Evolutionary conservation across 2,113 vertebrate genomes (phyloP).

Genomic region (Tauraco erythrolophus): DNA sequence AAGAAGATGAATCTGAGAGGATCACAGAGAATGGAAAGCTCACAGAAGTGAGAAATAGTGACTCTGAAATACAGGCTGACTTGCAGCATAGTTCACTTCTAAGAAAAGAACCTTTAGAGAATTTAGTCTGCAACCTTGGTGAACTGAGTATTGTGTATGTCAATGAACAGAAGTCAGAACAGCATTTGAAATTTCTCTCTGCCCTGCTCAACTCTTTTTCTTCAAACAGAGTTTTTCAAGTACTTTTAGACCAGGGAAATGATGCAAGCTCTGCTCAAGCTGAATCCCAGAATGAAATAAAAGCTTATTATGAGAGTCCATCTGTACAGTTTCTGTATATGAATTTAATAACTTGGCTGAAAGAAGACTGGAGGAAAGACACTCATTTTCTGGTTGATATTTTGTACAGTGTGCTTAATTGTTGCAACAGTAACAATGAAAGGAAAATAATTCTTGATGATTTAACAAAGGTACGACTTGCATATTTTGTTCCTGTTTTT

Average conservation of each 20-base stretch:
- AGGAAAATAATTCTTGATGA: slow-evolving; percentile 87
- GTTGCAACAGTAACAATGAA: slow-evolving; percentile 82
- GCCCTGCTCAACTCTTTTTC: slow-evolving; percentile 86
- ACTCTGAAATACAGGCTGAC: slow-evolving; percentile 37
- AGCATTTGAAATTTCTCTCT: slow-evolving; percentile 90
- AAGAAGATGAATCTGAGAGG: slow-evolving; percentile 62
- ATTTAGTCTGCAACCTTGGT: slow-evolving; percentile 88
- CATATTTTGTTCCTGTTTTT: background rate
- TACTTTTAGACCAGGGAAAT: slow-evolving; percentile 77
- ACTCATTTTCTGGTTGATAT: slow-evolving; percentile 89
- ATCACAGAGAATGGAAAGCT: slow-evolving; percentile 21
- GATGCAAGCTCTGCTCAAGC: background rate
- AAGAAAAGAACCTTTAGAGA: slow-evolving; percentile 83
- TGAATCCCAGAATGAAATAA: slow-evolving; percentile 21
- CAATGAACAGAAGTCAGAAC: slow-evolving; percentile 85
- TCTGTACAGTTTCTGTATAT: slow-evolving; percentile 86
- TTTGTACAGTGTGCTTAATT: slow-evolving; percentile 89
- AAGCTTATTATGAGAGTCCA: slow-evolving; percentile 71
- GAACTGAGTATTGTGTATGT: slow-evolving; percentile 88
- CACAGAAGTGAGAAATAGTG: slow-evolving; percentile 3
- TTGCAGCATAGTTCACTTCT: background rate
- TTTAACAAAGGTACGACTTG: slow-evolving; percentile 80
- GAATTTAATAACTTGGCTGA: slow-evolving; percentile 87
- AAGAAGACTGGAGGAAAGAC: slow-evolving; percentile 80
- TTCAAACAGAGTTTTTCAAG: slow-evolving; percentile 84